These are phyloP conservation scores for Boloria euphrosyne DNA, from an alignment of 2,888 invertebrate species.

Conservation along the genomic window DNA sequence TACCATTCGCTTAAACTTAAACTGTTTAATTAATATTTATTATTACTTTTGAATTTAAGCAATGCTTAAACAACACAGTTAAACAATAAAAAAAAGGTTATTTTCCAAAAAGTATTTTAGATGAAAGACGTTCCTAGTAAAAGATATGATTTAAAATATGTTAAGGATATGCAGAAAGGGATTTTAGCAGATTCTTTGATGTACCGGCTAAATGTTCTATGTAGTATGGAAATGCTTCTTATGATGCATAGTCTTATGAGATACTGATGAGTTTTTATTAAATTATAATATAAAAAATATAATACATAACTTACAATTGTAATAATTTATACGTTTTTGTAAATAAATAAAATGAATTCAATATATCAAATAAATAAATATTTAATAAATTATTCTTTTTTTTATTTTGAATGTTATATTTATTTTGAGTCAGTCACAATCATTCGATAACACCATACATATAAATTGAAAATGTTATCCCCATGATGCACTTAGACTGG, in stretches of 20 bases:
- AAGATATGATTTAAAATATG: slow-evolving; percentile 3
- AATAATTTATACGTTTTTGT: no score
- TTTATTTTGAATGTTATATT: background rate
- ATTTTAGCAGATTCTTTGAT: slow-evolving; percentile 5
- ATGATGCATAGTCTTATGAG: slow-evolving; percentile 11
- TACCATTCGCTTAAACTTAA: no score
- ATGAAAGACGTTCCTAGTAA: background rate
- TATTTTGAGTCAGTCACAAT: background rate
- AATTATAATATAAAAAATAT: background rate
- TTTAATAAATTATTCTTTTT: no score
- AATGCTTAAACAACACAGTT: no score
- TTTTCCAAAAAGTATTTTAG: background rate
- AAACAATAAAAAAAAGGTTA: no score
- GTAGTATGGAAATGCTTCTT: slow-evolving; percentile 15
- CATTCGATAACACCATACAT: background rate
- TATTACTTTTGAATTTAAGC: no score
- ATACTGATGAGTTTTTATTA: background rate
- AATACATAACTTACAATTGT: background rate
- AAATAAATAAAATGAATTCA: no score
- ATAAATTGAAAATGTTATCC: slow-evolving; percentile 20
- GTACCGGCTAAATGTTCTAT: background rate
- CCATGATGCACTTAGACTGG: slow-evolving; percentile 14
- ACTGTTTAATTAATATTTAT: no score
- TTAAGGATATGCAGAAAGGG: slow-evolving; percentile 2
- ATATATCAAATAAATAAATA: no score